Percentiles rank a stretch among this genome's conserved stretches.
These are phyloP conservation scores for Nomada flava DNA, from an alignment of 2,888 invertebrate genomes.

Conservation along the genomic window DNA sequence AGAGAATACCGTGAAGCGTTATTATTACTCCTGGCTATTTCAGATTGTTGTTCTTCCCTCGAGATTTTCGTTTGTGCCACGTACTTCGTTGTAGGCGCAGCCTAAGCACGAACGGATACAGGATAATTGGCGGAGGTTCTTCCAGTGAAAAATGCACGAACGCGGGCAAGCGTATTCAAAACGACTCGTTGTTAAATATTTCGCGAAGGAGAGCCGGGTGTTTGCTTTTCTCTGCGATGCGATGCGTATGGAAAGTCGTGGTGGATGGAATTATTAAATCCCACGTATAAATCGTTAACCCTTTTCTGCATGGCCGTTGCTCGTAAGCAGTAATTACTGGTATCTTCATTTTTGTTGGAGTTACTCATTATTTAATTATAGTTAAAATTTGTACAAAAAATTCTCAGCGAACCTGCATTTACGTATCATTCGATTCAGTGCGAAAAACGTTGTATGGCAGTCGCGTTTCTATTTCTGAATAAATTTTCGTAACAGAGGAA, in stretches of 20 bases:
- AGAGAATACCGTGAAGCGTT: constrained; percentile 72
- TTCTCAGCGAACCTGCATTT: no score
- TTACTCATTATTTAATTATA: no score
- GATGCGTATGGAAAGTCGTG: no score
- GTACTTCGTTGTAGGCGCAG: constrained; percentile 22
- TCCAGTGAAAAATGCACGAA: background rate
- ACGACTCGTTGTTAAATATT: background rate
- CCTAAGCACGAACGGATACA: constrained; percentile 16
- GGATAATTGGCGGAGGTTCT: constrained; percentile 21
- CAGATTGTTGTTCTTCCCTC: constrained; percentile 61
- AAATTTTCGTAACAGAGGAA: background rate
- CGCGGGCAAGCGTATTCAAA: background rate
- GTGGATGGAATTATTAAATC: no score
- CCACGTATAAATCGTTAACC: no score
- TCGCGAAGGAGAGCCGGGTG: background rate
- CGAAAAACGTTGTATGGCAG: no score
- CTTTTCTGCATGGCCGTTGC: no score
- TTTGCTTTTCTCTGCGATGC: background rate
- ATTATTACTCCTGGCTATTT: constrained; percentile 72
- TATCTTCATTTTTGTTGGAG: no score
- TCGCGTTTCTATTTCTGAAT: no score
- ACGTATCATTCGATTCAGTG: no score
- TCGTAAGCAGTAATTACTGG: no score
- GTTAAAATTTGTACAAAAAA: no score
- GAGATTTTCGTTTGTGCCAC: constrained; percentile 50